phyloP scores from a whole-genome alignment of 2,113 vertebrate genomes.

The Balaenoptera acutorostrata region DNA sequence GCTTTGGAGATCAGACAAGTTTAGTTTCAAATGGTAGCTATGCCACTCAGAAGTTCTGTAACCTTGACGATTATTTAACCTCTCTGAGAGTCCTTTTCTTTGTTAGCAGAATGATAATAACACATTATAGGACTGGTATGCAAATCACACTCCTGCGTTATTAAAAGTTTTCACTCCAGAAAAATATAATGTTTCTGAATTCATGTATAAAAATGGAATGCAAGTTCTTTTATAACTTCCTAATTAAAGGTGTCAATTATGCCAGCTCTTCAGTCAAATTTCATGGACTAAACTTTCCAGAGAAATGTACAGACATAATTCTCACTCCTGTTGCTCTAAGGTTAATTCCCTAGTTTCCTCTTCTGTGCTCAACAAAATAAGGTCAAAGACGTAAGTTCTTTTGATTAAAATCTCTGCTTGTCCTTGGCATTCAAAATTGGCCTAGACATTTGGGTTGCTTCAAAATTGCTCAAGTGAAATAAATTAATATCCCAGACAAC shows the following conservation, averaged over 20 bases:
- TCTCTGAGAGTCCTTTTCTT: background rate
- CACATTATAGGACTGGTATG: background rate
- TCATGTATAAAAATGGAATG: background rate
- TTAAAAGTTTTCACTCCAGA: background rate
- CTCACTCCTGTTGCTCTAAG: background rate
- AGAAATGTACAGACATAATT: background rate
- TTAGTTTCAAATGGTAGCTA: background rate
- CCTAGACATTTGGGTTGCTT: background rate
- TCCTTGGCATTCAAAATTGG: background rate
- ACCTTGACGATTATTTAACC: background rate
- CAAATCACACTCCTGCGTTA: background rate
- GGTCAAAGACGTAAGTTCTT: background rate
- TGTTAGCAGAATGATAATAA: background rate
- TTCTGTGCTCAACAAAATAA: background rate
- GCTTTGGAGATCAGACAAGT: background rate
- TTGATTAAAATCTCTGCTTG: conserved; percentile 20
- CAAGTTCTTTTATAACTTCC: background rate
- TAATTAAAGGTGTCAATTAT: background rate
- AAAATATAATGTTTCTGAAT: background rate
- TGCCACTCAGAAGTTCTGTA: background rate
- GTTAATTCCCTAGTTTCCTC: background rate
- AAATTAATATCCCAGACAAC: background rate
- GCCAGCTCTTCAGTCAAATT: conserved; percentile 24
- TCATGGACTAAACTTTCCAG: background rate
- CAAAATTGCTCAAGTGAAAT: conserved; percentile 11